Base-by-base conservation (phyloP, 2,888 invertebrate species). In the Leistus spinibarbis region DNA sequence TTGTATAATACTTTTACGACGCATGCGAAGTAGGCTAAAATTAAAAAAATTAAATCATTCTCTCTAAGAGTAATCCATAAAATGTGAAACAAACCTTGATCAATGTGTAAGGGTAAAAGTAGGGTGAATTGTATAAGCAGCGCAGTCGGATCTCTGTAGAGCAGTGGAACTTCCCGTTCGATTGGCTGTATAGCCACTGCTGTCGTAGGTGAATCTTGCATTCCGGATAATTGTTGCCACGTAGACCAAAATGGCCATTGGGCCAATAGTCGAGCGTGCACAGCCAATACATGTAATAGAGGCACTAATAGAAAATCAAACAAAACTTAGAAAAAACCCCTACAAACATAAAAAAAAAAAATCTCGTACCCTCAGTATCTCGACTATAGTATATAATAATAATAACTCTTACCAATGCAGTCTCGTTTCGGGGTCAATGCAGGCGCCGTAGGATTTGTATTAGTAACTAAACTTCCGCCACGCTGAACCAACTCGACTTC, bases 401-500 rank as follows among this genome's bases (percentile, higher is more conserved):
- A 54, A 62, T 62, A n/a, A n/a, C n/a, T 80, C 83, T 85, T 85
- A 92, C 92, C 91, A 81, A 94, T 92, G 82, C 94, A 94, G 81
- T 94, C 94, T 76, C 94, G 89, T 82, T 94, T 92, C 57, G 93
- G 92, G 82, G 91, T 91, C 81, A 92, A 90, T 2, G 91, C 87
- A 80, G 90, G 87, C 2, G 86, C 83, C 0, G 87, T 85, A 62
- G 86, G 83, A 66, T 79, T 82, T 2, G 83, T 78, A 54, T 80
- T 77, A 1, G 84, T 83, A 9, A 86, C 85, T 10, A 96, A 87
- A n/a, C 91, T 89, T 9, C 96, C 96, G n/a, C 95, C 95, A 62
- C 95, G 90, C 85, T 96, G 95, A 77, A 96, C 92, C 63, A 98
- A 89, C 86, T 98, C 97, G 76, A 97, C 91, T 88, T 98, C 98